Evolutionary conservation across 2,113 vertebrate species (phyloP).

Genomic region (Cygnus atratus): DNA sequence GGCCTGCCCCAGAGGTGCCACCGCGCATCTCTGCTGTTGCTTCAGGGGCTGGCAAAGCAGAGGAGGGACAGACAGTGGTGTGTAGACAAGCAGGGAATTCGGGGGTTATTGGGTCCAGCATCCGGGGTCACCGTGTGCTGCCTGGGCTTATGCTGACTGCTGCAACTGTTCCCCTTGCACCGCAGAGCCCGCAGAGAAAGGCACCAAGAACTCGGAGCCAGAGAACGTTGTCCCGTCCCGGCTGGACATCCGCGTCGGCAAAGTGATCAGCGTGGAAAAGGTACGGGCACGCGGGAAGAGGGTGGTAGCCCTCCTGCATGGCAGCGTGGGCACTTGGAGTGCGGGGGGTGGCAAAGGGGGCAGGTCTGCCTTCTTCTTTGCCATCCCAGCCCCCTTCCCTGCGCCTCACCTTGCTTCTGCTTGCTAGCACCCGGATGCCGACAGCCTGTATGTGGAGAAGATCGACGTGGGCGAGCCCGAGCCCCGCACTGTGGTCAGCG

Average conservation of each 20-base stretch:
- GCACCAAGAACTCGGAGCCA: constrained; percentile 69
- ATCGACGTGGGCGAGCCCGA: constrained; percentile 90
- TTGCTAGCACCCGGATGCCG: constrained; percentile 91
- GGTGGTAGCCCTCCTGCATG: rapidly evolving
- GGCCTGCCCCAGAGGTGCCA: not conserved
- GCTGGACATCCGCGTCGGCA: constrained; percentile 94
- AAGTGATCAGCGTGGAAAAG: constrained; percentile 89
- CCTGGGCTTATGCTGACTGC: not conserved
- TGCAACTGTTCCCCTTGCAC: not conserved
- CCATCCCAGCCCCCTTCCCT: not conserved
- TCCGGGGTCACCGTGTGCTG: not conserved
- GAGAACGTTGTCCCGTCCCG: constrained; percentile 87
- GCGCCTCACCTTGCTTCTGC: not conserved
- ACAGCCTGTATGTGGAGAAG: constrained; percentile 92
- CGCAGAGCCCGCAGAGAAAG: constrained; percentile 82
- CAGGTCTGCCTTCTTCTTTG: not conserved
- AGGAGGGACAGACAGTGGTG: not conserved
- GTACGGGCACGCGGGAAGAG: constrained; percentile 6
- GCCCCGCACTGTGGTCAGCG: constrained; percentile 92
- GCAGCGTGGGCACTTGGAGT: rapidly evolving
- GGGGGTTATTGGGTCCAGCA: rapidly evolving
- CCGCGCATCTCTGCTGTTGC: not conserved
- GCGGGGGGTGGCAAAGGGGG: not conserved
- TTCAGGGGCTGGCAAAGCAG: not conserved
- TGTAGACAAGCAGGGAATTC: not conserved